phyloP scores from a whole-genome alignment of 2,797 vertebrate genomes.

The Leptatherina wallacei region DNA sequence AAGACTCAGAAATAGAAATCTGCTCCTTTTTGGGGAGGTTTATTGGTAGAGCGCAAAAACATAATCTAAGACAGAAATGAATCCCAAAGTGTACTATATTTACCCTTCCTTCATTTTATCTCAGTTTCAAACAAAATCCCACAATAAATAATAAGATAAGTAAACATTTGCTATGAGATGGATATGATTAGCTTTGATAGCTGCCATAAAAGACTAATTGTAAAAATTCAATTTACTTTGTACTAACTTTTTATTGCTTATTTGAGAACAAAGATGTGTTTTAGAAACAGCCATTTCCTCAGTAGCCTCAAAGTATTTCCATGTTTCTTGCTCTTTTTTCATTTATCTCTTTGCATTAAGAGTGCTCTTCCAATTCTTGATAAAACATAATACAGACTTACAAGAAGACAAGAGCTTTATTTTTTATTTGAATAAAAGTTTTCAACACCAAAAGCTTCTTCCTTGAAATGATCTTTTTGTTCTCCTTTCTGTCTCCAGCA shows the following conservation, averaged over 20 bases:
- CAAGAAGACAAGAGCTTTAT: conserved; percentile 40
- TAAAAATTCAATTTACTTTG: not conserved
- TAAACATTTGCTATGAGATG: not conserved
- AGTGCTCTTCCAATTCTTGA: conserved; percentile 8
- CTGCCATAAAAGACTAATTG: not conserved
- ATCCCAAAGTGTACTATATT: not conserved
- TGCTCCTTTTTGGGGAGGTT: conserved; percentile 12
- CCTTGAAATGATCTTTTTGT: conserved; percentile 76
- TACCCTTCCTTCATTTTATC: not conserved
- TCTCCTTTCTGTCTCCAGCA: conserved; percentile 19
- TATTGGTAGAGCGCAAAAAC: conserved; percentile 12
- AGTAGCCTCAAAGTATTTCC: not conserved
- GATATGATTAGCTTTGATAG: not conserved
- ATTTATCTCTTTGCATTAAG: not conserved
- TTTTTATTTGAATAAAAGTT: conserved; percentile 33
- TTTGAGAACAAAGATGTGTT: not conserved
- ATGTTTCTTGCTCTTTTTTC: not conserved
- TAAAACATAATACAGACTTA: conserved; percentile 15
- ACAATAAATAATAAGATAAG: not conserved
- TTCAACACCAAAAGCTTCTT: conserved; percentile 41
- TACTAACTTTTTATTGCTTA: not conserved
- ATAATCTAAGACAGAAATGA: not conserved
- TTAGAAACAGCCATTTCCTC: not conserved
- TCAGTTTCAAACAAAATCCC: not conserved
- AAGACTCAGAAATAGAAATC: conserved; percentile 27